Conservation (phyloP, 2,113 vertebrate genomes). For the Oncorhynchus clarkii region DNA sequence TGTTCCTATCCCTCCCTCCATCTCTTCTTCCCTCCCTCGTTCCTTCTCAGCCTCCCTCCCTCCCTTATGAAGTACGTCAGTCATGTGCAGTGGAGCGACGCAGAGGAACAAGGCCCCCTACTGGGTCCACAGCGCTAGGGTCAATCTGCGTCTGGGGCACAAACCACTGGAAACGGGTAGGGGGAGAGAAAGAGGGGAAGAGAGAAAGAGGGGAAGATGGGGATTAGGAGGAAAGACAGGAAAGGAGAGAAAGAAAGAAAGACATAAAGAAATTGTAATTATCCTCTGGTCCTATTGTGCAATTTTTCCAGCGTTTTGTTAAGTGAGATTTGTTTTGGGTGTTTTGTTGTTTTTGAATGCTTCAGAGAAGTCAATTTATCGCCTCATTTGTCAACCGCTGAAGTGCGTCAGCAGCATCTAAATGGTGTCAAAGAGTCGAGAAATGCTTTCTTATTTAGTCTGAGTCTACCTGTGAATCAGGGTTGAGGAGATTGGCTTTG, state of each 20-base stretch:
- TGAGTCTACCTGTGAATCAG: slow-evolving; percentile 47
- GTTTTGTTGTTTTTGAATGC: slow-evolving; percentile 49
- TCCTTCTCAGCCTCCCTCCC: slow-evolving; percentile 10
- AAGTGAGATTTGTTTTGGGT: slow-evolving; percentile 68
- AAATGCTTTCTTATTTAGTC: slow-evolving; percentile 46
- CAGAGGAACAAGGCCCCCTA: slow-evolving; percentile 72
- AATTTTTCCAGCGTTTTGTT: slow-evolving; percentile 66
- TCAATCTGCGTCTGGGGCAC: slow-evolving; percentile 69
- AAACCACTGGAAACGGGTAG: slow-evolving; percentile 33
- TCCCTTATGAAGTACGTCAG: slow-evolving; percentile 65
- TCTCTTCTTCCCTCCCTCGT: slow-evolving; percentile 3
- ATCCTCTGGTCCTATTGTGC: slow-evolving; percentile 50
- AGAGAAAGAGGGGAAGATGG: neutral
- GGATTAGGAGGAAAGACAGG: neutral
- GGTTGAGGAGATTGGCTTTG: slow-evolving; percentile 53
- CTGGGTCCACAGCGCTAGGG: slow-evolving; percentile 59
- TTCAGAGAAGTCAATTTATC: slow-evolving; percentile 70
- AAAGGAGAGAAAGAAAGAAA: slow-evolving; percentile 27
- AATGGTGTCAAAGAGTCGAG: slow-evolving; percentile 46
- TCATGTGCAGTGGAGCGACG: slow-evolving; percentile 72
- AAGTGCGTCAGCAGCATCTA: slow-evolving; percentile 55
- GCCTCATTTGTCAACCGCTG: slow-evolving; percentile 70
- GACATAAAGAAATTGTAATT: slow-evolving; percentile 56
- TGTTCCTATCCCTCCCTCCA: slow-evolving; percentile 36
- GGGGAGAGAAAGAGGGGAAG: neutral